Percentiles rank a stretch among this genome's conserved stretches.
phyloP scores from a whole-genome alignment of 2,113 vertebrate genomes.

The Bothrops jararaca region DNA sequence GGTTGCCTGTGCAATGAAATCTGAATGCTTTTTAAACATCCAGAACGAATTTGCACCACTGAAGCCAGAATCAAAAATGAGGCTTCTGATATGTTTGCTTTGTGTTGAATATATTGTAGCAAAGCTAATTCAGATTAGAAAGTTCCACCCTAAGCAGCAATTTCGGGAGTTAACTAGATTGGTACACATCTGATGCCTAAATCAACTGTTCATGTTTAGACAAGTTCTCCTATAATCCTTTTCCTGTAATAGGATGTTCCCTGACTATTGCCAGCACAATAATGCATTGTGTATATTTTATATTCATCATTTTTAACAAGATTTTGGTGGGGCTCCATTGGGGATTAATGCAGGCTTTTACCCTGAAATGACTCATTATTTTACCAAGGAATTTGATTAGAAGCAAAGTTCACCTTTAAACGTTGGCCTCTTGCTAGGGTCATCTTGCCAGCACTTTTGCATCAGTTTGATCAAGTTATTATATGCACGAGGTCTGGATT shows the following conservation, averaged over 20 bases:
- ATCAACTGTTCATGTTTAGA: slow-evolving; percentile 35
- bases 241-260: slow-evolving; percentile 51
- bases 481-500: slow-evolving; percentile 82
- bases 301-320: slow-evolving; percentile 45
- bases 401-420: slow-evolving; percentile 85
- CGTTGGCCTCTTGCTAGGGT: slow-evolving; percentile 81
- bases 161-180: slow-evolving; percentile 3
- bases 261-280: slow-evolving; percentile 43
- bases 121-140: background rate
- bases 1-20: background rate
- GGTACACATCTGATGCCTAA: slow-evolving; percentile 12
- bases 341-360: slow-evolving; percentile 56
- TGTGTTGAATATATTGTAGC: background rate
- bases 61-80: background rate
- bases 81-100: background rate
- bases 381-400: slow-evolving; percentile 37
- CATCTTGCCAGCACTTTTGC: slow-evolving; percentile 88
- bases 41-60: background rate
- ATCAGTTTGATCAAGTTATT: slow-evolving; percentile 84
- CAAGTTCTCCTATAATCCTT: slow-evolving; percentile 55
- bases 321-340: slow-evolving; percentile 36
- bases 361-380: slow-evolving; percentile 45
- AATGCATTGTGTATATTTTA: slow-evolving; percentile 51
- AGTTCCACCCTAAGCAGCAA: slow-evolving; percentile 20
- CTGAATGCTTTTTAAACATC: background rate